Base-by-base conservation (phyloP, 2,888 invertebrate species). In the Synergus gifuensis region DNA sequence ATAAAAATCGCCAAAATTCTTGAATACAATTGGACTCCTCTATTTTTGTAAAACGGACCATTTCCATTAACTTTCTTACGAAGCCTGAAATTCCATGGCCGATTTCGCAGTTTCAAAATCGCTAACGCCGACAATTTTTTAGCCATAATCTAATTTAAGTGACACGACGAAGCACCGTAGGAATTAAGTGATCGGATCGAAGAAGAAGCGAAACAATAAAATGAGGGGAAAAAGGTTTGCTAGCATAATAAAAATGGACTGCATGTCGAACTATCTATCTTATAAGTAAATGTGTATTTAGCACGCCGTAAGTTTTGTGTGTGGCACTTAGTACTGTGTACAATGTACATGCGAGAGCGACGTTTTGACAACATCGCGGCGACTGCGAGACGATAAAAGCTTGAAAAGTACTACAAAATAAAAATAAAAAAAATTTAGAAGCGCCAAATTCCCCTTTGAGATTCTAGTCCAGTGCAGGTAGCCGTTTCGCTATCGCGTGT, bases 241-340 rank as follows among this genome's bases (percentile, higher is more conserved):
- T 66, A 73, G 73, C 49, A 49, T 54, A 73, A 54, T 54, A 14
- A 73, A 40, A 36, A 49, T 36, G 54, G 54, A 36, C 16, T 73
- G 73, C 36, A 36, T 73, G 73, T 73, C 73, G 54, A 73, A 69
- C n/a, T 73, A 73, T 36, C 73, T 73, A 73, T 73, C 36, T n/a
- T 49, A 73, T 73, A 69, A 49, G 54, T 73, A 49, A 49, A 54
- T 67, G 67, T 73, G 54, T 73, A 54, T 73, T 54, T 73, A 73
- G 73, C 73, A 73, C 49, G 73, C 73, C 79, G 77, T 79, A 81
- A 82, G 79, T 76, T 64, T 69, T 79, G 76, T 76, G 80, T 78
- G 76, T 83, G 69, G 78, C 78, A 49, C 76, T 66, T 66, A 76
- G 62, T 76, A 77, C 79, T 76, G 80, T 81, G 63, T 69, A 79